A percentile compares a stretch with the other conserved stretches of the same genome.
phyloP scores from a whole-genome alignment of 2,113 vertebrate species.

The Corythaeola cristata region DNA sequence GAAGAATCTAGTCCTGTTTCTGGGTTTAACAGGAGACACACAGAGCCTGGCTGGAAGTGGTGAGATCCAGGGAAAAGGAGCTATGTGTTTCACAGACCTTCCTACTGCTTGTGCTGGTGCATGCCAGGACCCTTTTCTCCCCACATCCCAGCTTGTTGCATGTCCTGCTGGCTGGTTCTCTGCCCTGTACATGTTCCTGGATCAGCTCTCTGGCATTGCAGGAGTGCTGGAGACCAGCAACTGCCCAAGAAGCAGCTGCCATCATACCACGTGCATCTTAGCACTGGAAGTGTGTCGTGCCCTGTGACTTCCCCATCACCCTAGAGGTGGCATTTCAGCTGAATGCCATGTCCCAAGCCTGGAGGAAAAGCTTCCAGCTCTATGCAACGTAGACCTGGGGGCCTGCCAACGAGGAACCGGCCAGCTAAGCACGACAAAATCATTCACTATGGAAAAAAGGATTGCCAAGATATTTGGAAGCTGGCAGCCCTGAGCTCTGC shows the following conservation, averaged over 20 bases:
- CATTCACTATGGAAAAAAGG: background rate
- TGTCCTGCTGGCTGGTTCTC: fast-evolving
- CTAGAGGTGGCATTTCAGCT: background rate
- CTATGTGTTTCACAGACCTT: background rate
- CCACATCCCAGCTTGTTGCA: background rate
- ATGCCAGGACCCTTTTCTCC: background rate
- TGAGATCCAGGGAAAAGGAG: background rate
- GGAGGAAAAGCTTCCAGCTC: background rate
- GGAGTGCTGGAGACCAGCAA: background rate
- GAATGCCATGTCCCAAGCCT: background rate
- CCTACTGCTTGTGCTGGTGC: background rate
- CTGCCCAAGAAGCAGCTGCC: background rate
- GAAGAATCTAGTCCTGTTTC: background rate
- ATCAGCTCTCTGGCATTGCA: background rate
- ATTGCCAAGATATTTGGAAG: background rate
- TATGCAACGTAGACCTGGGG: fast-evolving
- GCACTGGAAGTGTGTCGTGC: no score
- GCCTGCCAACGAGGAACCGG: fast-evolving
- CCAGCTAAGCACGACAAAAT: background rate
- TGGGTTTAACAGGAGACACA: background rate
- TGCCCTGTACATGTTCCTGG: background rate
- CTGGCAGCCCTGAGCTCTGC: background rate
- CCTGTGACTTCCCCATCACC: background rate
- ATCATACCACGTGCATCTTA: background rate
- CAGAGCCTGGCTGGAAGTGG: background rate